Percentiles rank a stretch among this genome's conserved stretches.
phyloP scores from a whole-genome alignment of 2,888 invertebrate genomes.

The Cephus runcator region DNA sequence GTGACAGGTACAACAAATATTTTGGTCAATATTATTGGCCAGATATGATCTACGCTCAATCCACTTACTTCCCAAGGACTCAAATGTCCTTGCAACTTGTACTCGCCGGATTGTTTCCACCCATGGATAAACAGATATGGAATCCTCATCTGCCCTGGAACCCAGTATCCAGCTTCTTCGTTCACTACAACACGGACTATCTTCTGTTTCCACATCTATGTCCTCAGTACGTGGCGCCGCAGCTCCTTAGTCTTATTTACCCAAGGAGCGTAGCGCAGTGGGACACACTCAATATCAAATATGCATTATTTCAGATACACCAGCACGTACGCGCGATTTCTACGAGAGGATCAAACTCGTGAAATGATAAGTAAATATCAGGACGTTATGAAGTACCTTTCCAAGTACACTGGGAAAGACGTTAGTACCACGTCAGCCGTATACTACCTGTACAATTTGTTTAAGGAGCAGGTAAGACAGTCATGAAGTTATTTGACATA shows the following conservation, averaged over 20 bases:
- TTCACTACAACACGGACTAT: conserved; percentile 60
- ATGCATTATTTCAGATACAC: conserved; percentile 39
- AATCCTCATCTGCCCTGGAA: conserved; percentile 67
- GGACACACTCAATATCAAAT: not conserved
- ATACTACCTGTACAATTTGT: conserved; percentile 61
- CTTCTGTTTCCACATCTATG: conserved; percentile 53
- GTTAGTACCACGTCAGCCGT: conserved; percentile 50
- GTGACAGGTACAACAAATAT: conserved; percentile 50
- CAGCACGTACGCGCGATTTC: conserved; percentile 44
- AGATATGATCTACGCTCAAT: conserved; percentile 55
- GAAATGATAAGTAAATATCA: conserved; percentile 56
- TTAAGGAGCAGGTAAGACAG: conserved; percentile 59
- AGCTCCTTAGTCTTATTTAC: not conserved
- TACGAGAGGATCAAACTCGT: conserved; percentile 42
- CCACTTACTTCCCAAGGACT: conserved; percentile 69
- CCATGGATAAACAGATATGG: conserved; percentile 60
- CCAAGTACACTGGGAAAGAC: conserved; percentile 58
- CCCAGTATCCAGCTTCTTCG: conserved; percentile 68
- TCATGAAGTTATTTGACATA: not conserved
- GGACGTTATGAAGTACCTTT: conserved; percentile 61
- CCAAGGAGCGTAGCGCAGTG: not conserved
- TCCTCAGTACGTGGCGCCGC: conserved; percentile 41
- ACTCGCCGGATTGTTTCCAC: conserved; percentile 68
- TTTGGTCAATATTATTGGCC: conserved; percentile 55
- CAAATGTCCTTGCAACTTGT: conserved; percentile 69